Evolutionary conservation across 2,888 invertebrate species (phyloP).

Genomic region (Phyto melanocephala): DNA sequence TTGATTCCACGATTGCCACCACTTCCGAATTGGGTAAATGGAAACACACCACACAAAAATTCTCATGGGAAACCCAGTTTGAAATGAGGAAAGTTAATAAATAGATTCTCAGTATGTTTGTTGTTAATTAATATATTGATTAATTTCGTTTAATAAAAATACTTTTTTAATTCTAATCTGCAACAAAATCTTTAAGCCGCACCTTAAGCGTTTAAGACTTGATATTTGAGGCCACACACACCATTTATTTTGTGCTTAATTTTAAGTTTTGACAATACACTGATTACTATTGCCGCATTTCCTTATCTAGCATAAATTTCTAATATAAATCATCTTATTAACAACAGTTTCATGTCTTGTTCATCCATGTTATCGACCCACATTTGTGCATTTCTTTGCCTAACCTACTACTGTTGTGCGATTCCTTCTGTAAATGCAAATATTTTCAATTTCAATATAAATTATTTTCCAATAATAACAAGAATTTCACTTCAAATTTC

Average conservation of each 20-base stretch:
- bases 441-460: slow-evolving; percentile 53
- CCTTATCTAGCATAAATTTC: neutral
- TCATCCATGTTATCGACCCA: slow-evolving; percentile 21
- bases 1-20: neutral
- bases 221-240: neutral
- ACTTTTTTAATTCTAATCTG: too few relatives aligned
- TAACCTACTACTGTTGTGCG: slow-evolving; percentile 8
- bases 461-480: slow-evolving; percentile 12
- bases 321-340: neutral
- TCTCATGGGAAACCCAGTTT: slow-evolving; percentile 25
- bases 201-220: neutral
- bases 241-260: neutral
- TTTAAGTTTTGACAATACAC: neutral
- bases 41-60: neutral
- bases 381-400: neutral
- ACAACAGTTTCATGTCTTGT: neutral
- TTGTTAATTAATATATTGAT: too few relatives aligned
- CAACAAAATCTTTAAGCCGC: neutral
- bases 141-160: too few relatives aligned
- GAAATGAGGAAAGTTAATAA: slow-evolving; percentile 7
- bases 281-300: neutral
- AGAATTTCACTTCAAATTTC: slow-evolving; percentile 35
- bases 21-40: slow-evolving; percentile 42
- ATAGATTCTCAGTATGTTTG: too few relatives aligned
- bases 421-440: slow-evolving; percentile 11